A percentile compares a stretch with the other conserved stretches of the same genome.
phyloP scores from a whole-genome alignment of 2,888 invertebrate species.

The Agrenia bidenticulata region DNA sequence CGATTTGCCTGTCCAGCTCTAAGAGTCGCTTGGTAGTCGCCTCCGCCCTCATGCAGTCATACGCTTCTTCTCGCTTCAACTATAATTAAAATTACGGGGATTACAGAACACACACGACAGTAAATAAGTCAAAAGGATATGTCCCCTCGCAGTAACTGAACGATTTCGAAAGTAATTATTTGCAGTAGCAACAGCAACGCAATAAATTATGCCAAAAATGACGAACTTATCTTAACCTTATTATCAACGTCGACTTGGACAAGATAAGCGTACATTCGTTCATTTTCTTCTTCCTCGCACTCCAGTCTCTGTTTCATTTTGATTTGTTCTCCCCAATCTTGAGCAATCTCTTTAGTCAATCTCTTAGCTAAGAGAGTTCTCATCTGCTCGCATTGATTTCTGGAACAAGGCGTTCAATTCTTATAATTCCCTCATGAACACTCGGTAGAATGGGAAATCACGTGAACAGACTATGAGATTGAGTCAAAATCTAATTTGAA shows the following conservation, averaged over 20 bases:
- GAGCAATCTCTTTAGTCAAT: constrained; percentile 44
- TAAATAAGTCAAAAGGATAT: too few relatives aligned
- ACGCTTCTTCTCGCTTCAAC: constrained; percentile 44
- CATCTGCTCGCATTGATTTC: constrained; percentile 47
- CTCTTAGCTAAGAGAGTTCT: constrained; percentile 41
- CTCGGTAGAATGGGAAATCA: too few relatives aligned
- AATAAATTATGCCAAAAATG: too few relatives aligned
- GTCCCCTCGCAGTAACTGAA: too few relatives aligned
- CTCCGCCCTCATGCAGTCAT: constrained; percentile 32
- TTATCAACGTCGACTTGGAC: constrained; percentile 40
- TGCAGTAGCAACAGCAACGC: too few relatives aligned
- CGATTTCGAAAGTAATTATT: too few relatives aligned
- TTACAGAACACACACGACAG: too few relatives aligned
- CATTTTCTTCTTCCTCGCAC: constrained; percentile 45
- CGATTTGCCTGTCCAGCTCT: constrained; percentile 39
- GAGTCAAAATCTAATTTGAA: too few relatives aligned
- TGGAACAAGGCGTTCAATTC: constrained; percentile 6
- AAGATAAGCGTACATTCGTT: constrained; percentile 45
- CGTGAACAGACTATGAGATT: too few relatives aligned
- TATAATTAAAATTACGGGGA: constrained; percentile 20
- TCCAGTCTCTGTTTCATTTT: constrained; percentile 44
- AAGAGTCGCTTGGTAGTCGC: constrained; percentile 28
- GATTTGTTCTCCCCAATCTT: constrained; percentile 48
- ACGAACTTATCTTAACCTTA: constrained; percentile 45
- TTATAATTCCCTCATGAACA: too few relatives aligned